Evolutionary conservation across 2,888 invertebrate species (phyloP), one percentile per base, ranked within the genome.

Genomic region (Pantelozetes paolii): DNA sequence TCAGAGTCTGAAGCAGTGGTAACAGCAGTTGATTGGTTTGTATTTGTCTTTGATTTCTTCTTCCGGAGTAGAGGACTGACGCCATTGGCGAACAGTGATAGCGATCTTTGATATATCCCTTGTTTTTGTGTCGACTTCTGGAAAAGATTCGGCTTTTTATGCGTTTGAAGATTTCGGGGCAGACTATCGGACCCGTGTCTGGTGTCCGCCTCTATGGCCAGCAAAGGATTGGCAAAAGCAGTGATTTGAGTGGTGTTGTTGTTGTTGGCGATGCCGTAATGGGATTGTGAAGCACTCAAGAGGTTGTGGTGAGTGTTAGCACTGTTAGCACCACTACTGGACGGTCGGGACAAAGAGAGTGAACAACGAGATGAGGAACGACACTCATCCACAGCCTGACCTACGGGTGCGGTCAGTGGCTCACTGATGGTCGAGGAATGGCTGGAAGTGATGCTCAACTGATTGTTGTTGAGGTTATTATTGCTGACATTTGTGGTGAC

Each of bases 161-260:
- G 42, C n/a, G 57, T 18, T 20, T 70, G 73, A 32, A 75, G 74
- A 28, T 45, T 71, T 42, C 75, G 57, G 1, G 75, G 75, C 11
- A 75, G 36, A 54, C 73, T 74, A 18, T 75, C 75, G 1, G 75
- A 71, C 13, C 59, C 74, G 69, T 73, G 67, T 45, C 75, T 74
- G 59, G 77, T 75, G 64, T 78, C 78, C n/a, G 78, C 77, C 72
- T 78, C 78, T 54, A 78, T 78, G 18, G 75, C 72, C 40, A 78
- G 57, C 15, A 78, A 71, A 26, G 78, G 78, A 75, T 78, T 78
- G 54, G 78, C 76, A 75, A 78, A 78, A 20, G 77, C 76, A 26
- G 69, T 32, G 28, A 73, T 69, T 3, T 28, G 59, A 64, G 28
- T 30, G 36, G 28, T 72, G 23, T 23, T 26, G 20, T 1, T 28